Evolutionary conservation across 2,797 vertebrate genomes (phyloP), one percentile per base, ranked within the genome.

Genomic region (Crenuchus spilurus): DNA sequence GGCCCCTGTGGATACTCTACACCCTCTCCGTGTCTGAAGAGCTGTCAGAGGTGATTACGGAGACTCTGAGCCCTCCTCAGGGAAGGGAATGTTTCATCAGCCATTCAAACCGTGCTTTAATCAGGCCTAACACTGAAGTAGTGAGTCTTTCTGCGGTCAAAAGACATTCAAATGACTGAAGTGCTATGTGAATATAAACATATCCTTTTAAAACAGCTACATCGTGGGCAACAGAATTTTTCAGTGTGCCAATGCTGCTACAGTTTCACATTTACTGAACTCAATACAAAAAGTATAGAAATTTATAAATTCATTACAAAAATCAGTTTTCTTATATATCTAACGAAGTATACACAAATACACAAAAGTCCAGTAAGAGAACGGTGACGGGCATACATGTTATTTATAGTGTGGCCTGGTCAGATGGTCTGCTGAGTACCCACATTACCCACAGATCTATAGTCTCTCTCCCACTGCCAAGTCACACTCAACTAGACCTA

Each of bases 381-480:
- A 14, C 11, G 24, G 49, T 0, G 87, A 87, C 81, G 78, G 84
- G 86, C 84, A 73, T 87, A 84, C 85, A 86, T 90, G 87, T 89
- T 88, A 90, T 92, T 92, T 92, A 92, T 88, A 87, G 91, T 93
- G 91, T 86, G 90, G 91, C 88, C 80, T 81, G 85, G 83, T 86
- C 88, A 90, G 86, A 84, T 91, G 88, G 89, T 89, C 72, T 79
- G 69, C 68, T 74, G 73, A 81, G 82, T 79, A 60, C 87, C 91
- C 89, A 86, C 91, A 92, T 87, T 84, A 84, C 90, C 91, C 91
- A 88, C 90, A 93, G 87, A 94, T 94, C 91, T 87, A 93, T 92
- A 93, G 87, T 83, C 73, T 83, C 61, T 35, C 70, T 79, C 68
- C 70, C 63, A 62, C 62, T 8, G 51, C 49, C 39, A 65, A 74